Evolutionary conservation across 30 jellyfish, hydroid and myxozoan species (phyloP).

Genomic region (Rhopilema esculentum): DNA sequence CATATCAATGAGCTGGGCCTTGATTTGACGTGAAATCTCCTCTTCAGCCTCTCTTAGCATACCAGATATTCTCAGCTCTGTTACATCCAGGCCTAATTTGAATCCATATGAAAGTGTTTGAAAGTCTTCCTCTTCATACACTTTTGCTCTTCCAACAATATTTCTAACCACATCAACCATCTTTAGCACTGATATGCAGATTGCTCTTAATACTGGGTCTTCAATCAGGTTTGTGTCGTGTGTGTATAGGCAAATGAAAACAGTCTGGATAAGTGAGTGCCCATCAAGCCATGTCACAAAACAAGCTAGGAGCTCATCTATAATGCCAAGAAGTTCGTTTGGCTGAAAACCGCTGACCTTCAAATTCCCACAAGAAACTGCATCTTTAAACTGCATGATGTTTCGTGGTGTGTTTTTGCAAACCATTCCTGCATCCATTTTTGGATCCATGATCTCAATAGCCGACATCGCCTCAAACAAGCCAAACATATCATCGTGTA

Average conservation of each 20-base stretch:
- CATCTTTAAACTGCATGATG: slow-evolving; percentile 74
- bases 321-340: slow-evolving; percentile 79
- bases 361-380: slow-evolving; percentile 74
- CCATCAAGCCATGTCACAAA: slow-evolving; percentile 97
- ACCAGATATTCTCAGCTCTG: slow-evolving; percentile 81
- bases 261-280: slow-evolving; percentile 89
- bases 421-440: slow-evolving; percentile 97
- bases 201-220: slow-evolving; percentile 81
- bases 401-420: slow-evolving; percentile 70
- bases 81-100: slow-evolving; percentile 67
- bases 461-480: slow-evolving; percentile 98
- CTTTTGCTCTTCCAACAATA: slow-evolving; percentile 83
- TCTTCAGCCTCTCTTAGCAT: slow-evolving; percentile 95
- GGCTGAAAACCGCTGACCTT: slow-evolving; percentile 75
- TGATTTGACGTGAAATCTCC: slow-evolving; percentile 76
- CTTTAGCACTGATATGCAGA: slow-evolving; percentile 69
- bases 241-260: slow-evolving; percentile 78
- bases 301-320: slow-evolving; percentile 87
- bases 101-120: slow-evolving; percentile 87
- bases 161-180: slow-evolving; percentile 83
- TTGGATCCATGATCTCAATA: slow-evolving; percentile 95
- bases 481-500: slow-evolving; percentile 87
- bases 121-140: slow-evolving; percentile 95
- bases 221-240: slow-evolving; percentile 83
- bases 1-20: slow-evolving; percentile 23